Conservation (phyloP, 2,113 vertebrate genomes). For the Callaeas wilsoni region DNA sequence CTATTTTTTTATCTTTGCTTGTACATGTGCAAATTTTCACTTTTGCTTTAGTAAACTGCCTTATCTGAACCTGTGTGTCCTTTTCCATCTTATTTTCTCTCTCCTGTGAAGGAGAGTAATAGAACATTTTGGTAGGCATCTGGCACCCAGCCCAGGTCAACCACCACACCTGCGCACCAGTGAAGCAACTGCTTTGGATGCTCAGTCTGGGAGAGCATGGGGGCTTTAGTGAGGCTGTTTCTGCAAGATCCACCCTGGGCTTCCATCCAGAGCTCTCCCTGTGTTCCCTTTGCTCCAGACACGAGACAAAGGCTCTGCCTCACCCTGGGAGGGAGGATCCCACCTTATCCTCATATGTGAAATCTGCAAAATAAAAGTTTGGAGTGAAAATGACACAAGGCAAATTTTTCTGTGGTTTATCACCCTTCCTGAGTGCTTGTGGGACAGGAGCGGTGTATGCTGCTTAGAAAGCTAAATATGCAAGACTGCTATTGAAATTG, state of each 20-base stretch:
- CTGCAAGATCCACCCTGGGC: background rate
- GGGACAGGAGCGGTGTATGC: background rate
- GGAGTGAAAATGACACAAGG: background rate
- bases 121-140: background rate
- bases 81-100: background rate
- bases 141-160: background rate
- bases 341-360: background rate
- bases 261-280: background rate
- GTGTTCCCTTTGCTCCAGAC: background rate
- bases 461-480: background rate
- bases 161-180: background rate
- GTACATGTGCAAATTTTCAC: background rate
- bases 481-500: background rate
- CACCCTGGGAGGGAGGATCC: background rate
- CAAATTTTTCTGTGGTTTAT: background rate
- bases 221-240: background rate
- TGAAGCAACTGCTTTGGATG: accelerated
- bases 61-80: background rate
- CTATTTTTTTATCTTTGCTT: background rate
- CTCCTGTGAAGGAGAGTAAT: background rate
- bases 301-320: background rate
- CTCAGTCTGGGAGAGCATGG: accelerated
- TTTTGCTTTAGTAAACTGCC: background rate
- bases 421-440: background rate
- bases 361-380: background rate